Percentiles rank a stretch among this genome's conserved stretches.
Evolutionary conservation across 37 sponge, comb jelly and placozoan species (phyloP).

Genomic region (Beroe forskalii): DNA sequence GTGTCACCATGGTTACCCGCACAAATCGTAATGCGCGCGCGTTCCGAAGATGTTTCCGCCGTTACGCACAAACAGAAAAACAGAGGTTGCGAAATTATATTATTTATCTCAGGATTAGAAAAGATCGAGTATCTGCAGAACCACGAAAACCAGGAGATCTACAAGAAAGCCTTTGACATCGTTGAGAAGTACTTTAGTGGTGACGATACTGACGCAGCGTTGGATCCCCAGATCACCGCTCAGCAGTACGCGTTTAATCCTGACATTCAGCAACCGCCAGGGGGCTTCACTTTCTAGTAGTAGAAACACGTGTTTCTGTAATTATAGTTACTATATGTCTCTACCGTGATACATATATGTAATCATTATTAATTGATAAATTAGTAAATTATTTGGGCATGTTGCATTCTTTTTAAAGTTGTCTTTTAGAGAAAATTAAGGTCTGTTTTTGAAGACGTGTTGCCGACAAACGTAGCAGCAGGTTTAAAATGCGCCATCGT

Average conservation of each 20-base stretch:
- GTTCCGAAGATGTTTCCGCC: no score
- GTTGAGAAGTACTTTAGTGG: slow-evolving; percentile 79
- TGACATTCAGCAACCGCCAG: slow-evolving; percentile 33
- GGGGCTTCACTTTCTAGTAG: slow-evolving; percentile 20
- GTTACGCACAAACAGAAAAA: no score
- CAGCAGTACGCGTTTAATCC: slow-evolving; percentile 54
- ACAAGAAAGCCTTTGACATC: slow-evolving; percentile 70
- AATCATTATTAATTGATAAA: slow-evolving; percentile 47
- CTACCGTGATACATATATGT: no score
- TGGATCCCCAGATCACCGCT: slow-evolving; percentile 57
- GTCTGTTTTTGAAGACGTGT: no score
- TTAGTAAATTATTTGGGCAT: slow-evolving; percentile 44
- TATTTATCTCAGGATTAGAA: slow-evolving; percentile 74
- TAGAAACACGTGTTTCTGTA: not conserved
- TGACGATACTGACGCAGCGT: slow-evolving; percentile 66
- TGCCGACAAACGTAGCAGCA: no score
- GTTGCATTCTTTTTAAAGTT: not conserved
- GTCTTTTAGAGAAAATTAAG: no score
- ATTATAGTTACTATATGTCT: slow-evolving; percentile 12
- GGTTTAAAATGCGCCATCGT: no score
- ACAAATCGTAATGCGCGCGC: no score
- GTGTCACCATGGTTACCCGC: no score
- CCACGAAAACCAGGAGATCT: slow-evolving; percentile 72
- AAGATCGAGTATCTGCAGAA: slow-evolving; percentile 78
- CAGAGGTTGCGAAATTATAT: no score